Conservation (phyloP, 2,888 invertebrate species). For the Strigamia crassipes region DNA sequence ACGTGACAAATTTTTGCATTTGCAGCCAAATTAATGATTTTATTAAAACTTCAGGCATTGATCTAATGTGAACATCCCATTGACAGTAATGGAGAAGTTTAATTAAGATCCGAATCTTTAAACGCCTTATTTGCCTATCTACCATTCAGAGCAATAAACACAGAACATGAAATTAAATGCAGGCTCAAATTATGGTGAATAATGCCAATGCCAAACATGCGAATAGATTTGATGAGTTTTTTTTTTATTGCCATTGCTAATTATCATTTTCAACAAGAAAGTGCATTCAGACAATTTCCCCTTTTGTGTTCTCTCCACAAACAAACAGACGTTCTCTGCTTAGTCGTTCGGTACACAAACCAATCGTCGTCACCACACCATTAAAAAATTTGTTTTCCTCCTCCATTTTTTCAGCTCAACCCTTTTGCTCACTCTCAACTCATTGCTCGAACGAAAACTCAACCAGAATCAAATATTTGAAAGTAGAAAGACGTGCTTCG, state of each 20-base stretch:
- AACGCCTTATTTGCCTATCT: constrained; percentile 8
- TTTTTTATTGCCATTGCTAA: background rate
- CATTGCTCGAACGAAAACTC: constrained; percentile 23
- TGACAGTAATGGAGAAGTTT: background rate
- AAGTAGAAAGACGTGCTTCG: constrained; percentile 30
- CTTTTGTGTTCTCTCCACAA: background rate
- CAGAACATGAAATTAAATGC: constrained; percentile 6
- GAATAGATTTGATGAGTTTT: background rate
- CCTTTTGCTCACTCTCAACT: constrained; percentile 40
- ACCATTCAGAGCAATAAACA: constrained; percentile 25
- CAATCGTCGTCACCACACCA: background rate
- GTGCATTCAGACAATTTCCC: background rate
- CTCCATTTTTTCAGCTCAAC: background rate
- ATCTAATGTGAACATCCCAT: background rate
- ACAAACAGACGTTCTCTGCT: background rate
- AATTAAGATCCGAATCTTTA: constrained; percentile 2
- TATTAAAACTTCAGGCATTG: background rate
- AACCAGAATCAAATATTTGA: constrained; percentile 38
- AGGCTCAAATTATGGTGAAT: background rate
- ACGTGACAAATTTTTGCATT: too few species aligned
- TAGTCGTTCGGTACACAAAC: background rate
- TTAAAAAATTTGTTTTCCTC: background rate
- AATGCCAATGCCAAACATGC: background rate
- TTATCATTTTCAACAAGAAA: background rate
- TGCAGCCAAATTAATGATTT: background rate